These are phyloP conservation scores for Numenius phaeopus DNA, from an alignment of 2,797 vertebrate species.

Conservation along the genomic window DNA sequence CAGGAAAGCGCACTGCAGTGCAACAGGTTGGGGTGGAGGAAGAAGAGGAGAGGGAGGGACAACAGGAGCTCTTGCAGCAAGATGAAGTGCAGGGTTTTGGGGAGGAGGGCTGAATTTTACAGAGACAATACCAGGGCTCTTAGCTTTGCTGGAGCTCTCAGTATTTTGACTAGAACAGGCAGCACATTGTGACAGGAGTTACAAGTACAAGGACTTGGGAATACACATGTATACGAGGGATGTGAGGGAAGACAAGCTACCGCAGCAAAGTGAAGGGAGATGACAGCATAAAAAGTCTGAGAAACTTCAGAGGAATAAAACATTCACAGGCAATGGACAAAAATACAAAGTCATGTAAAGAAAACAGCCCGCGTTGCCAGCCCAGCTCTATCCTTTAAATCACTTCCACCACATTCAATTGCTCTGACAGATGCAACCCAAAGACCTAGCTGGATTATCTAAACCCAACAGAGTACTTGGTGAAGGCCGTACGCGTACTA, in stretches of 20 bases:
- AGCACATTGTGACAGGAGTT: background rate
- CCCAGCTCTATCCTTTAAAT: background rate
- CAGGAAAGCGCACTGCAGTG: accelerated
- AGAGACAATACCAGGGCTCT: background rate
- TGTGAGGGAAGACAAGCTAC: background rate
- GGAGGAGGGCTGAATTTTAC: background rate
- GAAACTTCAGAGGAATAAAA: background rate
- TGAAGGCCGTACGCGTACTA: background rate
- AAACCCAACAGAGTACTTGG: constrained; percentile 22
- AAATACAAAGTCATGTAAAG: background rate
- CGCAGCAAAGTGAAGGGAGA: background rate
- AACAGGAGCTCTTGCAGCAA: background rate
- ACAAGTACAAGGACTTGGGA: background rate
- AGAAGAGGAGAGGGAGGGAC: background rate
- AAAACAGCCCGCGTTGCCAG: background rate
- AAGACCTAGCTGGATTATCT: constrained; percentile 30
- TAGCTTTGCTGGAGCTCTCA: background rate
- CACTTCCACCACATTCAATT: background rate
- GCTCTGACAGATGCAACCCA: constrained; percentile 11
- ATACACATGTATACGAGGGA: background rate
- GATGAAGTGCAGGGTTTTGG: background rate
- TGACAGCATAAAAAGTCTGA: background rate
- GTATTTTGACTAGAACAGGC: accelerated
- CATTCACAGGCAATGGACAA: background rate
- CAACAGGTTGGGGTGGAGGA: background rate